phyloP scores from a whole-genome alignment of 2,888 invertebrate species.

The Mimas tiliae region DNA sequence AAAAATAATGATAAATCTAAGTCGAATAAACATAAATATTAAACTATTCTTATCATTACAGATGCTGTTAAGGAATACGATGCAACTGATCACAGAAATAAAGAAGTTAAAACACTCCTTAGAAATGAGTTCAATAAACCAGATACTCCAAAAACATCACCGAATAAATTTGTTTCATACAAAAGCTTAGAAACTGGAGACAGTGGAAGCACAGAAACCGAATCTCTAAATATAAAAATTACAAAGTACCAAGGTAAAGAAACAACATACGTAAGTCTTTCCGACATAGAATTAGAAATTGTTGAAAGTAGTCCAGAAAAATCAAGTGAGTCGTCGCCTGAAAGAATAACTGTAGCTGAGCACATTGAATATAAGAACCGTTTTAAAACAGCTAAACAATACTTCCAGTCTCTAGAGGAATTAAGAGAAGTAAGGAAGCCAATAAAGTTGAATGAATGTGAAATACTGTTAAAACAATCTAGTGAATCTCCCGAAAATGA shows the following conservation, averaged over 20 bases:
- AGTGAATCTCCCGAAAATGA: conserved; percentile 69
- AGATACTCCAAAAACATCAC: conserved; percentile 33
- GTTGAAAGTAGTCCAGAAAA: conserved; percentile 62
- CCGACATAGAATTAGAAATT: conserved; percentile 78
- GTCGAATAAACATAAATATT: background rate
- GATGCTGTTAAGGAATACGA: conserved; percentile 53
- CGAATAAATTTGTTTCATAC: conserved; percentile 44
- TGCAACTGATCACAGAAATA: conserved; percentile 30
- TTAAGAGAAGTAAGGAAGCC: conserved; percentile 62
- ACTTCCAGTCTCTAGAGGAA: conserved; percentile 79
- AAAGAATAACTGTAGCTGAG: conserved; percentile 51
- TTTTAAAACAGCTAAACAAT: conserved; percentile 77
- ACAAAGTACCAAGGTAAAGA: conserved; percentile 54
- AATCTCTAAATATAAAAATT: conserved; percentile 53
- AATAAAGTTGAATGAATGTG: conserved; percentile 71
- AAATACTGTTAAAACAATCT: conserved; percentile 63
- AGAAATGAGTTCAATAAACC: conserved; percentile 16
- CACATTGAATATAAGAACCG: conserved; percentile 74
- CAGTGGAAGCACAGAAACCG: conserved; percentile 50
- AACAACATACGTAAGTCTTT: conserved; percentile 65
- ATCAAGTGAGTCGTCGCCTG: conserved; percentile 57
- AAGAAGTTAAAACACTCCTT: conserved; percentile 14
- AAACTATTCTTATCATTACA: conserved; percentile 41
- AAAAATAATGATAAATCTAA: conserved; percentile 8
- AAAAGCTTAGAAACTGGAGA: conserved; percentile 49